phyloP scores from a whole-genome alignment of 2,797 vertebrate species.

The Hydrocynus forskahlii region DNA sequence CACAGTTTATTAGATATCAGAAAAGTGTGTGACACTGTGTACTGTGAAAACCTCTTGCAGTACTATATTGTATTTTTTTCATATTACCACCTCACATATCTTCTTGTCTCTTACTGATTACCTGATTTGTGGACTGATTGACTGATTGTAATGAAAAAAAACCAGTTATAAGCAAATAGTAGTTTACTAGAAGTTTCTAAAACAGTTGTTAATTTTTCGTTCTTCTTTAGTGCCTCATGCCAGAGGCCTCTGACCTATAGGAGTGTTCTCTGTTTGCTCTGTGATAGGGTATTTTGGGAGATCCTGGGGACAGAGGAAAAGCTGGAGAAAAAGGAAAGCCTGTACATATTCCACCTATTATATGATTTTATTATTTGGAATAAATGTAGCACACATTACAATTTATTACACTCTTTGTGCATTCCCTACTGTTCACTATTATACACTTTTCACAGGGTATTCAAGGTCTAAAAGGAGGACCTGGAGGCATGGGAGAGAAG shows the following conservation, averaged over 20 bases:
- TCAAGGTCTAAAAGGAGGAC: constrained; percentile 70
- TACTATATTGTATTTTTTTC: not conserved
- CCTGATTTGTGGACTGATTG: not conserved
- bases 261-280: constrained; percentile 37
- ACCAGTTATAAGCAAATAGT: not conserved
- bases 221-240: not conserved
- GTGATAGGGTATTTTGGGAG: constrained; percentile 82
- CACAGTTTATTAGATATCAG: no score
- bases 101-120: not conserved
- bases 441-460: constrained; percentile 69
- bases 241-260: not conserved
- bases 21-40: no score
- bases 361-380: not conserved
- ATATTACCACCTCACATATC: not conserved
- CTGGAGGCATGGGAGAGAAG: constrained; percentile 75
- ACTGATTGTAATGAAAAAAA: not conserved
- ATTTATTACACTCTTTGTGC: not conserved
- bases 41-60: no score
- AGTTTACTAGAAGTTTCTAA: not conserved
- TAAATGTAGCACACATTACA: not conserved
- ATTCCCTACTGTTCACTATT: not conserved
- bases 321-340: constrained; percentile 79
- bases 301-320: constrained; percentile 79
- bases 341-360: constrained; percentile 68
- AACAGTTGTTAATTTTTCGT: not conserved